Percentiles rank a stretch among this genome's conserved stretches.
phyloP scores from a whole-genome alignment of 1,140 invertebrate species.

The Mamestra configurata region DNA sequence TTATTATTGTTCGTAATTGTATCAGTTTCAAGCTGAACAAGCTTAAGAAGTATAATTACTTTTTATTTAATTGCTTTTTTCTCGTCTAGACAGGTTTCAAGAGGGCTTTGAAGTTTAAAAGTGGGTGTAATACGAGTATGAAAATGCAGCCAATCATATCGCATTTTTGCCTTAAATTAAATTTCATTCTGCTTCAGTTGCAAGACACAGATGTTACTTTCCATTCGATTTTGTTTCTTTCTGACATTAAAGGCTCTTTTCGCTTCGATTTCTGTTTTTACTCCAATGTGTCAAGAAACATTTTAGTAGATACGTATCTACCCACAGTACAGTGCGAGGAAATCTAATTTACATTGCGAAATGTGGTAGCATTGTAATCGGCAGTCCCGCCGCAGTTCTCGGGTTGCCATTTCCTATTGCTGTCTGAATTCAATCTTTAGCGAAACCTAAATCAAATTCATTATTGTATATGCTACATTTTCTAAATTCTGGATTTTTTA shows the following conservation, averaged over 20 bases:
- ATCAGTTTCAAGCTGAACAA: constrained; percentile 16
- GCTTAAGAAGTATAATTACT: constrained; percentile 23
- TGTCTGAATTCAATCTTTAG: not conserved
- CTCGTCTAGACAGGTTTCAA: constrained; percentile 1
- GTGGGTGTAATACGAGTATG: not conserved
- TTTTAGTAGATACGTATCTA: not conserved
- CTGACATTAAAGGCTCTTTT: not conserved
- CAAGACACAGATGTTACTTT: not conserved
- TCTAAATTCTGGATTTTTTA: too few species aligned
- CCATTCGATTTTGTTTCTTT: not conserved
- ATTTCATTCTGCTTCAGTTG: not conserved
- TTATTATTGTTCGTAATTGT: constrained; percentile 28
- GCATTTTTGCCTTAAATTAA: not conserved
- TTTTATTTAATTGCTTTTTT: constrained; percentile 22
- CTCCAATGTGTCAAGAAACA: not conserved
- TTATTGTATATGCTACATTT: too few species aligned
- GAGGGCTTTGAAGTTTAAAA: not conserved
- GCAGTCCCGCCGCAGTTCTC: not conserved
- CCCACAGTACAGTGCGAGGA: not conserved
- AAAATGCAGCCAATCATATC: not conserved
- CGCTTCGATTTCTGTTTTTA: not conserved
- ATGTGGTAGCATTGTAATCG: constrained; percentile 1
- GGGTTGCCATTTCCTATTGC: not conserved
- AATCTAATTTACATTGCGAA: not conserved
- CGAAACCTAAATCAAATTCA: not conserved